Evolutionary conservation across 2,888 invertebrate genomes (phyloP), one percentile per base, ranked within the genome.

Genomic region (Trissolcus brochymenae): DNA sequence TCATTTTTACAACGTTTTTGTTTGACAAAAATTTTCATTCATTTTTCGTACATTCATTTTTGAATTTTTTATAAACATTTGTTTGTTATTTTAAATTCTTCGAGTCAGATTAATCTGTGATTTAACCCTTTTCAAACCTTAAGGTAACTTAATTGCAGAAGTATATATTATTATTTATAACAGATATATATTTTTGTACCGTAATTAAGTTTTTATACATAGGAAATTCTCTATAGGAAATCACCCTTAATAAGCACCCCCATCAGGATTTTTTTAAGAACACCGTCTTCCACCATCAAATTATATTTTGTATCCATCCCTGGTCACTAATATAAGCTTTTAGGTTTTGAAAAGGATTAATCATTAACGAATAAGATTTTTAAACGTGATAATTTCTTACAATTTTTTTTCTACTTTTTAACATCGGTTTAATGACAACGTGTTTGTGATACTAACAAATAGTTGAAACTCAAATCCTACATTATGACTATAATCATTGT

Each of bases 61-160:
- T 13, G 4, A 46, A 7, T 9, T 14, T 16, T 6, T 16, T 16
- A 46, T 2, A 43, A 11, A 46, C 46, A 6, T 46, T 46, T 46
- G n/a, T 35, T 35, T 9, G 9, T 9, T 11, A 1, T 35, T 35
- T 35, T 35, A 9, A 35, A 9, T 7, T 35, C 2, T 35, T 35
- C 6, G 9, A 35, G 35, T 35, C 35, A 35, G 7, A 35, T 11
- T 14, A 1, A 51, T 14, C 51, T 51, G 51, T 51, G 51, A 51
- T 51, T 51, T 51, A 51, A 51, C 51, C 19, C 51, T 51, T 51
- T 17, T 51, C 51, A 17, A 19, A 51, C 19, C 51, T 35, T 35
- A 35, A 35, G 35, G 35, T 35, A 35, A 35, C 6, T 35, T 35
- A 46, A 29, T 29, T 29, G 4, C 46, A 46, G 6, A 46, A 46